A percentile compares a stretch with the other conserved stretches of the same genome.
Conservation (phyloP, 2,888 invertebrate genomes). For the Campoplex nolae region DNA sequence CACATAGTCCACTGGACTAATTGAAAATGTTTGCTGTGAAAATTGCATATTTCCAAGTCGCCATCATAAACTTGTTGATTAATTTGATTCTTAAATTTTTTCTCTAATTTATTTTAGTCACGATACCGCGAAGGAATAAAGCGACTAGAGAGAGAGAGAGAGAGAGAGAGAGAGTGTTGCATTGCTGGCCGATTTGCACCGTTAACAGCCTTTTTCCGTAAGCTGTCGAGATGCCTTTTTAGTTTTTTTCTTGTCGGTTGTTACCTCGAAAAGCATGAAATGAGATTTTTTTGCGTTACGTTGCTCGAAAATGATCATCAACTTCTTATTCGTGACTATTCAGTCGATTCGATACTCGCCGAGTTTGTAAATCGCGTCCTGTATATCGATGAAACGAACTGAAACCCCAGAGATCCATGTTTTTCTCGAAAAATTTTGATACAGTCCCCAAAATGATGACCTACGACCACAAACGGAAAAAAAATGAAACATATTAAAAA, state of each 20-base stretch:
- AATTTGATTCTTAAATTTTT: conserved; percentile 20
- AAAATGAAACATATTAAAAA: conserved; percentile 20
- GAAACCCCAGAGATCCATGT: neutral
- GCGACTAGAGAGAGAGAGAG: neutral
- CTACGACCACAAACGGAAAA: conserved; percentile 14
- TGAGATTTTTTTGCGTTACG: neutral
- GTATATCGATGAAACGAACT: neutral
- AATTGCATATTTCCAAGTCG: conserved; percentile 22
- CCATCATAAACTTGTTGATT: conserved; percentile 26
- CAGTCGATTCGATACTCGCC: no score
- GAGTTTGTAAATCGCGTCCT: neutral
- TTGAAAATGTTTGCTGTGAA: conserved; percentile 10
- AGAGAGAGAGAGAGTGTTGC: conserved; percentile 9
- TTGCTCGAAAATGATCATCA: neutral
- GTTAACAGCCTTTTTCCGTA: conserved; percentile 29
- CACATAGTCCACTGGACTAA: conserved; percentile 9
- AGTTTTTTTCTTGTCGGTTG: neutral
- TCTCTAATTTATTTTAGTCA: conserved; percentile 62
- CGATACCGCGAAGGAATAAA: conserved; percentile 20
- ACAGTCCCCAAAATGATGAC: neutral
- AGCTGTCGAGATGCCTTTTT: conserved; percentile 17
- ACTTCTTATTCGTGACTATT: neutral
- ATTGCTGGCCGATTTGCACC: conserved; percentile 59
- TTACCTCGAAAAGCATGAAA: conserved; percentile 8
- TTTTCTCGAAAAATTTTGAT: conserved; percentile 13